A percentile compares a stretch with the other conserved stretches of the same genome.
Conservation (phyloP, 2,888 invertebrate genomes). For the Erannis defoliaria region DNA sequence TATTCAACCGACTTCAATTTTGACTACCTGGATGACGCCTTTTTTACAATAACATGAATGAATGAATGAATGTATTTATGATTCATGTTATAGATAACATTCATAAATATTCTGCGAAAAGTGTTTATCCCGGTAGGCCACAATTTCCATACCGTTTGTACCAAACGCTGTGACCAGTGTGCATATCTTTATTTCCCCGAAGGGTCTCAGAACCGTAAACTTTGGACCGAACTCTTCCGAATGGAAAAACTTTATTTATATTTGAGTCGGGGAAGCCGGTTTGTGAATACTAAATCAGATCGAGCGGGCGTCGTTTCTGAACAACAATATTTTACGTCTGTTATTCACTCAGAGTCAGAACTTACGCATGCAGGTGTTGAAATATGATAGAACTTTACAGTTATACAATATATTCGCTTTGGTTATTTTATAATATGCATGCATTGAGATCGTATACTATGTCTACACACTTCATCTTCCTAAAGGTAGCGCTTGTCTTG, state of each 20-base stretch:
- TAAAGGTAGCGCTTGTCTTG: background rate
- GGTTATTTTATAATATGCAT: slow-evolving; percentile 27
- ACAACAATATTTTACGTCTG: slow-evolving; percentile 51
- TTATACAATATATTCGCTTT: slow-evolving; percentile 20
- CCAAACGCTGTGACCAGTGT: slow-evolving; percentile 47
- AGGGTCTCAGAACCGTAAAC: slow-evolving; percentile 69
- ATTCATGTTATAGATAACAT: background rate
- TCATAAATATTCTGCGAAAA: background rate
- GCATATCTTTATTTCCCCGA: slow-evolving; percentile 77
- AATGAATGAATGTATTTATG: too few species aligned
- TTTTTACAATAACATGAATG: too few species aligned
- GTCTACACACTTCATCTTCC: background rate
- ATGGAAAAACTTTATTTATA: slow-evolving; percentile 83
- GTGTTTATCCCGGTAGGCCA: background rate
- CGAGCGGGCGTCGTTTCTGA: slow-evolving; percentile 47
- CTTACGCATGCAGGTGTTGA: slow-evolving; percentile 42
- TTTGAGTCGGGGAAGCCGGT: slow-evolving; percentile 74
- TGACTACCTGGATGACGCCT: too few species aligned
- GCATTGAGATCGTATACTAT: background rate
- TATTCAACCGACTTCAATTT: too few species aligned
- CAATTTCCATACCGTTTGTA: slow-evolving; percentile 25
- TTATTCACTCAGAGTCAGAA: slow-evolving; percentile 40
- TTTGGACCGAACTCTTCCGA: slow-evolving; percentile 69
- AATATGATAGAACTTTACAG: slow-evolving; percentile 32
- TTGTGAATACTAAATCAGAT: slow-evolving; percentile 80